phyloP scores from a whole-genome alignment of 2,113 vertebrate species.

The Indicator indicator region DNA sequence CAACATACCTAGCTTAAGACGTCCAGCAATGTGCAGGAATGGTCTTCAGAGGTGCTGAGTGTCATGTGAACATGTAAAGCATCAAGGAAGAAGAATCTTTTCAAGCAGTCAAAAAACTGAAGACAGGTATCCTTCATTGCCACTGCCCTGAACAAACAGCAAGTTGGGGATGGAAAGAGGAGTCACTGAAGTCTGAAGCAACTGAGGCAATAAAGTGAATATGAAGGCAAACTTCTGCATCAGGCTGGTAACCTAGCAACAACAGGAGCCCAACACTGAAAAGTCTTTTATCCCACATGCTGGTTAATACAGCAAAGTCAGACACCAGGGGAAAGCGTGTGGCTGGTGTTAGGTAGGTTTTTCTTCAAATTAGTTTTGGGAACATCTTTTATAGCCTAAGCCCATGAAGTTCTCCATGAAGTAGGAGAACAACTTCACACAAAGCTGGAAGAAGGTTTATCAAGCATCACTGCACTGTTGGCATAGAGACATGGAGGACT shows the following conservation, averaged over 20 bases:
- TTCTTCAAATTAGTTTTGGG: neutral
- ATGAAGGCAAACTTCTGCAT: neutral
- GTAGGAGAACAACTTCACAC: neutral
- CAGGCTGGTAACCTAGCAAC: slow-evolving; percentile 43
- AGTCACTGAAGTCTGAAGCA: neutral
- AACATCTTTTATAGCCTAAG: neutral
- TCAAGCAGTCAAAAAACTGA: neutral
- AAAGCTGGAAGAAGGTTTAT: neutral
- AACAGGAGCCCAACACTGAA: neutral
- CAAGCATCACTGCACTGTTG: neutral
- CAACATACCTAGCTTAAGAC: accelerated
- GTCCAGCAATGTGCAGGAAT: neutral
- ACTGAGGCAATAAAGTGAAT: neutral
- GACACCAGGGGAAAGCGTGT: neutral
- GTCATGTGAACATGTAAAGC: accelerated
- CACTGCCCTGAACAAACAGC: neutral
- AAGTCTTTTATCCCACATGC: neutral
- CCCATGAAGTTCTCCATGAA: neutral
- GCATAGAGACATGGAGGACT: neutral
- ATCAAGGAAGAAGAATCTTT: neutral
- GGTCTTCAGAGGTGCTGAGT: neutral
- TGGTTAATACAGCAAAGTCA: neutral
- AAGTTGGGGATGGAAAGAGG: neutral
- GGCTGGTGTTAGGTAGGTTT: neutral
- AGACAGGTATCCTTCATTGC: neutral